Percentiles rank a stretch among this genome's conserved stretches.
Evolutionary conservation across 2,888 invertebrate species (phyloP).

Genomic region (Agrochola litura): DNA sequence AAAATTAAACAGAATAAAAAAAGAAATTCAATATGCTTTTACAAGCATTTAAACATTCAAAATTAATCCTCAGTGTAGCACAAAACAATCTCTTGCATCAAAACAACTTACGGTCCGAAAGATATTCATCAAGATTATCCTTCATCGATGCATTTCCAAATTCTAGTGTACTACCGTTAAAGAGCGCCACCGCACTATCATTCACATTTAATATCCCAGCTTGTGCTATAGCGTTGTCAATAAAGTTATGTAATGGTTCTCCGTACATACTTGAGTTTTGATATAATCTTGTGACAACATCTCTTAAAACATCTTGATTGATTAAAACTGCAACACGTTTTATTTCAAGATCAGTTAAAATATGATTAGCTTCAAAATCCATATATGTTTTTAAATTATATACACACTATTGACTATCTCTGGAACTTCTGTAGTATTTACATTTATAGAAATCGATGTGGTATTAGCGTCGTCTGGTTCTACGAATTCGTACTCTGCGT

Average conservation of each 20-base stretch:
- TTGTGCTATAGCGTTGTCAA: conserved; percentile 11
- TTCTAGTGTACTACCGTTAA: conserved; percentile 22
- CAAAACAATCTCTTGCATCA: neutral
- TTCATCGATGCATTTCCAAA: conserved; percentile 57
- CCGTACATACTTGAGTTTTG: conserved; percentile 43
- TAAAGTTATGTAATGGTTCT: conserved; percentile 25
- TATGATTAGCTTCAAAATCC: conserved; percentile 10
- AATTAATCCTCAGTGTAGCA: neutral
- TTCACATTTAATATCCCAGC: conserved; percentile 9
- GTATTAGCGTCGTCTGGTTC: conserved; percentile 61
- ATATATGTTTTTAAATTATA: conserved; percentile 5
- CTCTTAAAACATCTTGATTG: conserved; percentile 37
- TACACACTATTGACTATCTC: conserved; percentile 48
- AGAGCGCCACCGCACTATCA: conserved; percentile 6
- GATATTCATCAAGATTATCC: conserved; percentile 75
- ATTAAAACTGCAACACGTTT: conserved; percentile 55
- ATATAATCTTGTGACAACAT: conserved; percentile 38
- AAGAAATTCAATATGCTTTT: neutral
- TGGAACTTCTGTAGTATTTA: conserved; percentile 30
- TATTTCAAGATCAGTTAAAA: conserved; percentile 22
- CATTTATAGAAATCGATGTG: conserved; percentile 11
- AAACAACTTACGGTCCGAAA: conserved; percentile 82
- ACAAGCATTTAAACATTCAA: neutral
- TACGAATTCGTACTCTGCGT: conserved; percentile 75
- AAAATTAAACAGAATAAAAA: neutral